phyloP scores from a whole-genome alignment of 2,888 invertebrate species.

The Drosophila koepferae region DNA sequence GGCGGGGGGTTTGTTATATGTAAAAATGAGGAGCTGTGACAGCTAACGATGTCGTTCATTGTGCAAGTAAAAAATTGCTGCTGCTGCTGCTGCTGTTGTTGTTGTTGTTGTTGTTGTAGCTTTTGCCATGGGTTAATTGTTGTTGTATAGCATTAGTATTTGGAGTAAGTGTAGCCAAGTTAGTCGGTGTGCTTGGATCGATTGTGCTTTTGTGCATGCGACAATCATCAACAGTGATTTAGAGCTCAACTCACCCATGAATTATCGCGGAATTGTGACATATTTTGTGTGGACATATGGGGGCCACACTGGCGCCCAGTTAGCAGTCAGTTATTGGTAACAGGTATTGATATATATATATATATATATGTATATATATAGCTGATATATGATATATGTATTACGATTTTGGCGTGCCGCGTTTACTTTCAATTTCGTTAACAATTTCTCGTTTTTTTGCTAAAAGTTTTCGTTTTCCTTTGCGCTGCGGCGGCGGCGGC shows the following conservation, averaged over 20 bases:
- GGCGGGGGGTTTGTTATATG: too few relatives aligned
- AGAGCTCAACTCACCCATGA: slow-evolving; percentile 82
- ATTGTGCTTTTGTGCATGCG: slow-evolving; percentile 10
- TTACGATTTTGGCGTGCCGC: slow-evolving; percentile 15
- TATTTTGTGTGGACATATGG: slow-evolving; percentile 60
- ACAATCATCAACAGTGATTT: slow-evolving; percentile 14
- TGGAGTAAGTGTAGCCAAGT: slow-evolving; percentile 20
- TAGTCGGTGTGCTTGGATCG: slow-evolving; percentile 16
- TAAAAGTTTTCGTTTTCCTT: slow-evolving; percentile 53
- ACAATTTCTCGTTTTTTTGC: slow-evolving; percentile 48
- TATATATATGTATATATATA: slow-evolving; percentile 5
- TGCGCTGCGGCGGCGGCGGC: slow-evolving; percentile 20
- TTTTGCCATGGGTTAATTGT: slow-evolving; percentile 24
- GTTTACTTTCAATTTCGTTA: slow-evolving; percentile 63
- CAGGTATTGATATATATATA: slow-evolving; percentile 1
- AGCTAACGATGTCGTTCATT: slow-evolving; percentile 21
- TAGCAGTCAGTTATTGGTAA: slow-evolving; percentile 13
- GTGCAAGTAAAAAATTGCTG: slow-evolving; percentile 11
- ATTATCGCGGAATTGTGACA: slow-evolving; percentile 84
- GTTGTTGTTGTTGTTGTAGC: neutral
- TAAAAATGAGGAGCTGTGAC: neutral
- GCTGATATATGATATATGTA: slow-evolving; percentile 11
- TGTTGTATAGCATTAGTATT: slow-evolving; percentile 1
- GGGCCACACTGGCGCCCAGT: slow-evolving; percentile 35
- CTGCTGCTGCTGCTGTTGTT: neutral